Percentiles rank a stretch among this genome's conserved stretches.
Evolutionary conservation across 2,113 vertebrate genomes (phyloP).

Genomic region (Pyxicephalus adspersus): DNA sequence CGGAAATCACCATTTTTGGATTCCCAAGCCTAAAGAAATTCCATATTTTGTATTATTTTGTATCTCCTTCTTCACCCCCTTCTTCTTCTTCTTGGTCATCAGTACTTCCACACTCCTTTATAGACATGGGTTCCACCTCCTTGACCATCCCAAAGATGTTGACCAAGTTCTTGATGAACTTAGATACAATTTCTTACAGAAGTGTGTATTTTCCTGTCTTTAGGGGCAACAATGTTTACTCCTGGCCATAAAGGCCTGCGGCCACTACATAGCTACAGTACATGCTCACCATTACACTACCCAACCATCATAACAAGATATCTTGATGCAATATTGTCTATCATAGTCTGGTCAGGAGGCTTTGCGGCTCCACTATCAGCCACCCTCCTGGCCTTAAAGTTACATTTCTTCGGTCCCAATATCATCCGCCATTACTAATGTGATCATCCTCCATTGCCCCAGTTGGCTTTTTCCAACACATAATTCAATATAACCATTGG

Average conservation of each 20-base stretch:
- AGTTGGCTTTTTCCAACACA: background rate
- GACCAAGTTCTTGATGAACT: background rate
- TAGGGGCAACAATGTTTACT: constrained; percentile 31
- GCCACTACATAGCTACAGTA: no score
- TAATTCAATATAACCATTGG: background rate
- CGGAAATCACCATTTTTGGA: background rate
- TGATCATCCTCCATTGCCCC: background rate
- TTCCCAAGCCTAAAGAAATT: background rate
- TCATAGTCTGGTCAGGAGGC: constrained; percentile 10
- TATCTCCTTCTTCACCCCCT: background rate
- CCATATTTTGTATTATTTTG: background rate
- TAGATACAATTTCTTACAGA: background rate
- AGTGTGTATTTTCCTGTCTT: background rate
- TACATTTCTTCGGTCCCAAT: constrained; percentile 7
- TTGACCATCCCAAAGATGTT: constrained; percentile 3
- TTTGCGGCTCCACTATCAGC: constrained; percentile 21
- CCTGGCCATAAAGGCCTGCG: background rate
- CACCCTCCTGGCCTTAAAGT: constrained; percentile 31
- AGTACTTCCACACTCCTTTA: background rate
- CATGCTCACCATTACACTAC: constrained; percentile 6
- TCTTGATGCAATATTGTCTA: constrained; percentile 35
- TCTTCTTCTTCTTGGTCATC: background rate
- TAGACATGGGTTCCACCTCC: constrained; percentile 1
- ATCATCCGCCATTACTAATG: background rate
- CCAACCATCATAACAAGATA: constrained; percentile 48